These are phyloP conservation scores for Ophion slaviceki DNA, from an alignment of 2,888 invertebrate species.

Conservation along the genomic window DNA sequence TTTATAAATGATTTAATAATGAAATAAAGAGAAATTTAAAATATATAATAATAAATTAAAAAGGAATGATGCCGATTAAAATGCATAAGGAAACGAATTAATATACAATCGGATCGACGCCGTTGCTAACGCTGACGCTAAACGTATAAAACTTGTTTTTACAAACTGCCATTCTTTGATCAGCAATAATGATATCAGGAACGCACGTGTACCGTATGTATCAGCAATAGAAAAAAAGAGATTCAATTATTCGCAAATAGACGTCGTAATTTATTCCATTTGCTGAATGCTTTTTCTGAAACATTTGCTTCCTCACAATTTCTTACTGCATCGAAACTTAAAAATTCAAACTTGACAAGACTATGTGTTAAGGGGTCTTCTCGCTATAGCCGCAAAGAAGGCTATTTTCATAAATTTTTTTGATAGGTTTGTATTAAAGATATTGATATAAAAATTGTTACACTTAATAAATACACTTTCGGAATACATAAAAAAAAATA, in stretches of 20 bases:
- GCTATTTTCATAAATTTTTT: too few species aligned
- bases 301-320: neutral
- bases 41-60: neutral
- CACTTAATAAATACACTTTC: too few species aligned
- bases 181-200: neutral
- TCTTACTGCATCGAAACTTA: too few species aligned
- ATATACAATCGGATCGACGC: neutral
- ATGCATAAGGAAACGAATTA: neutral
- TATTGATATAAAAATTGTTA: too few species aligned
- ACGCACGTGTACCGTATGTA: neutral
- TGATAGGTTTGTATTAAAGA: too few species aligned
- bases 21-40: too few species aligned
- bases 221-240: neutral
- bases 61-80: neutral
- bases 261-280: slow-evolving; percentile 1
- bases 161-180: neutral
- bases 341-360: too few species aligned
- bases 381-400: too few species aligned
- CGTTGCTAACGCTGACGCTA: neutral
- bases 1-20: too few species aligned
- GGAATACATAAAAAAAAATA: too few species aligned
- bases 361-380: too few species aligned
- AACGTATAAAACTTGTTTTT: neutral
- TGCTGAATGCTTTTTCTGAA: neutral
- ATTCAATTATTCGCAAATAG: neutral